Evolutionary conservation across 1,140 invertebrate genomes (phyloP).

Genomic region (Meloidogyne hapla): DNA sequence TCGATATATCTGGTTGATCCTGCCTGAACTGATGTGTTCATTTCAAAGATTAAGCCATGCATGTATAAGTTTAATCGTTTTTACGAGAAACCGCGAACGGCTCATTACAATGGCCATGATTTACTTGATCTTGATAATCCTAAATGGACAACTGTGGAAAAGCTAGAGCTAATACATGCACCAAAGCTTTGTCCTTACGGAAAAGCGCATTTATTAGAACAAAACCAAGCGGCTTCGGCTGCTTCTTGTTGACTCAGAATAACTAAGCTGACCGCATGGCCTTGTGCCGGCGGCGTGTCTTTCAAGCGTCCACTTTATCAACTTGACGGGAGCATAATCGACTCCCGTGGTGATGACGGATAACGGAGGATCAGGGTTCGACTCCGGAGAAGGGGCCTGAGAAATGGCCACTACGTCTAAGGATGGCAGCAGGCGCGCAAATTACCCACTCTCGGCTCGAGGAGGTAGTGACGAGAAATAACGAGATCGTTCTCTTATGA

Average conservation of each 20-base stretch:
- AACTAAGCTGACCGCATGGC: constrained; percentile 77
- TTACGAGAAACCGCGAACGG: too few relatives aligned
- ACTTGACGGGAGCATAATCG: constrained; percentile 77
- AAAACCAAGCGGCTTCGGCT: constrained; percentile 36
- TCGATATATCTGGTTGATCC: too few relatives aligned
- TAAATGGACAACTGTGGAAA: too few relatives aligned
- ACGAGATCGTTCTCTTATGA: constrained; percentile 75
- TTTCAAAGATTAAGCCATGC: too few relatives aligned
- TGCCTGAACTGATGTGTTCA: too few relatives aligned
- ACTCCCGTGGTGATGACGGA: constrained; percentile 79
- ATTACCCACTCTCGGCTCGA: constrained; percentile 79
- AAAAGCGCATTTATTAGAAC: too few relatives aligned
- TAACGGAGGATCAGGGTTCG: constrained; percentile 71
- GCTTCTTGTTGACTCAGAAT: constrained; percentile 74
- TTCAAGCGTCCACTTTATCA: constrained; percentile 85
- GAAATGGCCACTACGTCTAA: constrained; percentile 87
- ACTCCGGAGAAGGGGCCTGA: too few relatives aligned
- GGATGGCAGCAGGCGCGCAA: constrained; percentile 85
- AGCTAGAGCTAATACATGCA: too few relatives aligned
- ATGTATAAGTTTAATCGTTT: too few relatives aligned
- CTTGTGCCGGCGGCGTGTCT: constrained; percentile 75
- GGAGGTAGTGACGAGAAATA: constrained; percentile 82
- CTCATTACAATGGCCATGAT: too few relatives aligned
- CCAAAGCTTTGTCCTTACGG: too few relatives aligned
- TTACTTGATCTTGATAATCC: too few relatives aligned